Base-by-base conservation (phyloP, 2,113 vertebrate genomes). In the Sphaerodactylus townsendi region DNA sequence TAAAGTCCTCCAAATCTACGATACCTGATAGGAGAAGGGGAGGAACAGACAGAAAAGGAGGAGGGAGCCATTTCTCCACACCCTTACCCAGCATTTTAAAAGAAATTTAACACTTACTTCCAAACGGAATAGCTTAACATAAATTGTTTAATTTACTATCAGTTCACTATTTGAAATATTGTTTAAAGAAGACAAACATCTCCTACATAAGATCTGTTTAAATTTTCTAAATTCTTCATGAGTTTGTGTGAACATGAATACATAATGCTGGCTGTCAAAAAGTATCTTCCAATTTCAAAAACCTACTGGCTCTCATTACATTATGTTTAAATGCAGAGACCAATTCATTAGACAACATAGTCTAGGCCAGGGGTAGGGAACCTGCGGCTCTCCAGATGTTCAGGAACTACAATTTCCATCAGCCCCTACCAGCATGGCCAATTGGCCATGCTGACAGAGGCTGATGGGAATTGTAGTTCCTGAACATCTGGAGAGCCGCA, bases 201-300 rank as follows among this genome's bases (percentile, higher is more conserved):
- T 46, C 33, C 14, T 21, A 25, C 23, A 59, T 73, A 3, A 0
- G 0, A 33, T 68, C n/a, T n/a, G n/a, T 82, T 86, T 90, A 82
- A 33, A 82, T n/a, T 83, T 65, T 48, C 66, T 79, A 81, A 72
- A 88, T 81, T 19, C 83, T 50, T 87, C 79, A 76, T 53, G 64
- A 44, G 73, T n/a, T 15, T 89, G 81, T 62, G 74, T 85, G 56
- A 4, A 11, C 23, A 88, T 83, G 19, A 17, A 37, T 3, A 5
- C 44, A 9, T 53, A 87, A 73, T 82, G 48, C 30, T 90, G 81
- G 81, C 1, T 65, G 33, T 78, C 46, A 37, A 84, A 83, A 80
- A 23, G 35, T 79, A 81, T 69, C 37, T 77, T 81, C 35, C 23
- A 30, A 21, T 80, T 91, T 33, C 62, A n/a, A 25, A 48, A 41